These are phyloP conservation scores for Anaspis maculata DNA, from an alignment of 2,888 invertebrate genomes.

Conservation along the genomic window DNA sequence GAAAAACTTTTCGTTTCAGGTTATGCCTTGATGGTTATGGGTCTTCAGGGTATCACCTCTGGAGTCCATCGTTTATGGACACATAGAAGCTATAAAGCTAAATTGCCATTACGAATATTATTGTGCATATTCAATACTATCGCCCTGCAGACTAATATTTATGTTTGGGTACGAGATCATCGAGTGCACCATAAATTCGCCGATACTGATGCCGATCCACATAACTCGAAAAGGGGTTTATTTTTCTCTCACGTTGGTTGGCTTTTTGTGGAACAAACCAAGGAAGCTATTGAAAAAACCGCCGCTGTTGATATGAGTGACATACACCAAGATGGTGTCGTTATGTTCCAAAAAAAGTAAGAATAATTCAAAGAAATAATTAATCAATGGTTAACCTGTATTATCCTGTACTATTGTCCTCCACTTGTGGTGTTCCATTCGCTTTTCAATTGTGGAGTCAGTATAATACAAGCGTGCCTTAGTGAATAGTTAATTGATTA, in stretches of 20 bases:
- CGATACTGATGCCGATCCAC: conserved; percentile 84
- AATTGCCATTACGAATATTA: conserved; percentile 70
- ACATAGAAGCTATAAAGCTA: conserved; percentile 76
- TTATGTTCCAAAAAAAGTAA: conserved; percentile 63
- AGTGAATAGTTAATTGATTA: too few relatives aligned
- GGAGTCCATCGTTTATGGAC: conserved; percentile 93
- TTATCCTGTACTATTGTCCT: too few relatives aligned
- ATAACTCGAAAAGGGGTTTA: conserved; percentile 76
- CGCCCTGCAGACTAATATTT: conserved; percentile 83
- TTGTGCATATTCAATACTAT: conserved; percentile 74
- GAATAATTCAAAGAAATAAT: too few relatives aligned
- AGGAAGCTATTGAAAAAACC: conserved; percentile 78
- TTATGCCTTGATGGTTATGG: conserved; percentile 14
- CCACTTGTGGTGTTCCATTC: too few relatives aligned
- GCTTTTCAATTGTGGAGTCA: too few relatives aligned
- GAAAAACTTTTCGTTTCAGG: conserved; percentile 10
- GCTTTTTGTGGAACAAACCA: conserved; percentile 82
- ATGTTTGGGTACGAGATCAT: conserved; percentile 80
- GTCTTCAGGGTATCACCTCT: conserved; percentile 63
- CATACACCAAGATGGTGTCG: conserved; percentile 72
- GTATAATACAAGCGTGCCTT: too few relatives aligned
- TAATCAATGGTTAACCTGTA: too few relatives aligned
- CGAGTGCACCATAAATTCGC: conserved; percentile 85
- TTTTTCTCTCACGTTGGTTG: conserved; percentile 95
- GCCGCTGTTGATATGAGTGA: conserved; percentile 81